Conservation (phyloP, 2,113 vertebrate species). For the Typhlomys cinereus region DNA sequence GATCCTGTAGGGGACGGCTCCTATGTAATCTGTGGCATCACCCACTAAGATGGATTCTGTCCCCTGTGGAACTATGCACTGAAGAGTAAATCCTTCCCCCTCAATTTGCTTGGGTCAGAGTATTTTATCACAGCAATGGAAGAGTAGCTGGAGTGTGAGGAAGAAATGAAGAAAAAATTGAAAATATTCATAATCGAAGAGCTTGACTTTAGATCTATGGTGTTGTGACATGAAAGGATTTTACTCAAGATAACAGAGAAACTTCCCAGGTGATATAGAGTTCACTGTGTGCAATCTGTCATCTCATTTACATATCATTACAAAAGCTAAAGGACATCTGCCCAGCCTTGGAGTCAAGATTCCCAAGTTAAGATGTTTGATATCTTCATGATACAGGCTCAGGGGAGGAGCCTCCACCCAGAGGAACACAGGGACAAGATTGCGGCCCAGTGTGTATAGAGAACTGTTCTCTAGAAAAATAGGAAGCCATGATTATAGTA, state of each 20-base stretch:
- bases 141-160: no score
- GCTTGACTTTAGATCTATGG: not conserved
- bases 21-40: no score
- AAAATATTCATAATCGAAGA: not conserved
- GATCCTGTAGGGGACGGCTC: no score
- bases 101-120: no score
- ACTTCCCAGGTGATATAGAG: not conserved
- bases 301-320: not conserved
- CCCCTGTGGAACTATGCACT: no score
- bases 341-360: fast-evolving
- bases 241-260: not conserved
- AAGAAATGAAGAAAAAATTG: not conserved
- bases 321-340: not conserved
- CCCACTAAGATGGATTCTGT: no score
- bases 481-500: no score
- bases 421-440: fast-evolving
- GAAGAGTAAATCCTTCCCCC: no score
- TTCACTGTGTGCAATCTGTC: fast-evolving
- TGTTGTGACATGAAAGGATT: fast-evolving
- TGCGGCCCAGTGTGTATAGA: fast-evolving
- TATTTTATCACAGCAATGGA: no score
- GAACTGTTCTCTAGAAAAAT: not conserved
- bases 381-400: fast-evolving
- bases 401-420: not conserved
- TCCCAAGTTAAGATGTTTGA: no score